Evolutionary conservation across 2,888 invertebrate genomes (phyloP).

Genomic region (Nephrotoma guestfalica): DNA sequence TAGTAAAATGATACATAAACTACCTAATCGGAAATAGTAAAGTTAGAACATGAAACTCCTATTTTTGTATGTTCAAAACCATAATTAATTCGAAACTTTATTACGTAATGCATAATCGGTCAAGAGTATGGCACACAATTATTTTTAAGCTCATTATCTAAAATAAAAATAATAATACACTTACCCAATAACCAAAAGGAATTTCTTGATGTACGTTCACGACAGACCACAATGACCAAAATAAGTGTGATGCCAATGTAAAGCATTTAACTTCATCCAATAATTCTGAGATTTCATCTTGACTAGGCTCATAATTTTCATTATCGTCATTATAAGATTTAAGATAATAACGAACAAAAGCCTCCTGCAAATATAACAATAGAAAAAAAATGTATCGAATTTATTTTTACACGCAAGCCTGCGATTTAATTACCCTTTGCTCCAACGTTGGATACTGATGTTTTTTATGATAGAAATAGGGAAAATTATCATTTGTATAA

Average conservation of each 20-base stretch:
- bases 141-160: too few relatives aligned
- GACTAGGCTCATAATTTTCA: constrained; percentile 27
- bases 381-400: background rate
- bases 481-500: constrained; percentile 62
- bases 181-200: constrained; percentile 88
- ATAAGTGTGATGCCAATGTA: constrained; percentile 74
- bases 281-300: constrained; percentile 44
- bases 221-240: constrained; percentile 90
- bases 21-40: too few relatives aligned
- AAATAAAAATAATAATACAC: background rate
- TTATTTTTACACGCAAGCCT: background rate
- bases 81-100: too few relatives aligned
- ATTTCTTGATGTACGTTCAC: constrained; percentile 80
- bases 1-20: too few relatives aligned
- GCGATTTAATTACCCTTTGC: constrained; percentile 49
- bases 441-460: constrained; percentile 59
- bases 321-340: constrained; percentile 18
- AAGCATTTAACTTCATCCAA: constrained; percentile 70
- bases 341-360: constrained; percentile 26
- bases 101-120: too few relatives aligned
- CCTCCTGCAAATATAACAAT: constrained; percentile 7
- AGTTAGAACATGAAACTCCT: too few relatives aligned
- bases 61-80: too few relatives aligned
- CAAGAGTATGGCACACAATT: too few relatives aligned
- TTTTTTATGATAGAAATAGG: constrained; percentile 55